These are phyloP conservation scores for Dipodomys stephensi DNA, from an alignment of 2,113 vertebrate genomes.

Conservation along the genomic window DNA sequence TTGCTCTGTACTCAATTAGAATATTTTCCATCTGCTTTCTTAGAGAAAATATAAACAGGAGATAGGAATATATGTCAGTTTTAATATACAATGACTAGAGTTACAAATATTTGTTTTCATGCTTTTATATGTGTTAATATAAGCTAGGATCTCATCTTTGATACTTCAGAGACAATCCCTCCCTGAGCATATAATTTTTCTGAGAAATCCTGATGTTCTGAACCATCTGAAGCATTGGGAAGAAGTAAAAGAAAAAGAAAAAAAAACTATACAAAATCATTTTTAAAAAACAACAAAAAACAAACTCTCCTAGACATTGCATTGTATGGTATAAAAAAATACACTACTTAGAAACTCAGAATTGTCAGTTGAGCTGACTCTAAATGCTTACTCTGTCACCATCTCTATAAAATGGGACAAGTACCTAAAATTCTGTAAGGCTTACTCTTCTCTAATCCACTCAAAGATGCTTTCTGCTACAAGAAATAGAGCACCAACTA, in stretches of 20 bases:
- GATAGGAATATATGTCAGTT: background rate
- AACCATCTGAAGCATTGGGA: slow-evolving; percentile 12
- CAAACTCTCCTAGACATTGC: background rate
- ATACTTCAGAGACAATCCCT: background rate
- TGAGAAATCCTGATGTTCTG: background rate
- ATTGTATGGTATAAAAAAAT: background rate
- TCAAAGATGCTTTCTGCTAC: background rate
- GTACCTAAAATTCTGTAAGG: background rate
- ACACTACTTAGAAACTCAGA: background rate
- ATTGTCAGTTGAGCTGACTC: background rate
- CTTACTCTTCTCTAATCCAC: background rate
- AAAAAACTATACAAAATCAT: background rate
- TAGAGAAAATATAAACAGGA: background rate
- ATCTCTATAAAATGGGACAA: background rate
- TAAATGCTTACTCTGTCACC: background rate
- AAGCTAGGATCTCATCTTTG: background rate
- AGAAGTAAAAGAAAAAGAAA: background rate
- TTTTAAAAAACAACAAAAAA: too few relatives aligned
- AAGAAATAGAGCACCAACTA: background rate
- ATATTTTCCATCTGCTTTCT: background rate
- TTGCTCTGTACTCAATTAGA: background rate
- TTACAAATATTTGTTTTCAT: slow-evolving; percentile 4
- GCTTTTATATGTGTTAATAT: background rate
- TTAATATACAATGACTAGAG: background rate
- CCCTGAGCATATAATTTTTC: background rate